Base-by-base conservation (phyloP, 2,797 vertebrate genomes). In the Cichlasoma orientale region DNA sequence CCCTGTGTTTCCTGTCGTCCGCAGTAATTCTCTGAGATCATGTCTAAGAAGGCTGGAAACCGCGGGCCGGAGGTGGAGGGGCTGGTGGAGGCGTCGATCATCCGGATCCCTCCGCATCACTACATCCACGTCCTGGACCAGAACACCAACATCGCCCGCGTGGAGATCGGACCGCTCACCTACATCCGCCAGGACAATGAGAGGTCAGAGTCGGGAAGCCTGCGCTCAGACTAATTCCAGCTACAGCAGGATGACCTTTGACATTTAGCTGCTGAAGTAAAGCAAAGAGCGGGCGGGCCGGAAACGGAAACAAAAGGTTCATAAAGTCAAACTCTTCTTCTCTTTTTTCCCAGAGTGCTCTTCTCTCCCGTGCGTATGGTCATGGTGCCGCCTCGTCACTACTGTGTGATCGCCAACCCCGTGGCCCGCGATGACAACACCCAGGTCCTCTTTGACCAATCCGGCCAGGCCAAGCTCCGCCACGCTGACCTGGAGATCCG, bases 121-220 rank as follows among this genome's bases (percentile, higher is more conserved):
- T 98, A 97, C 90, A 97, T 97, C 91, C 97, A 98, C 3, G 97
- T 98, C 1, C 89, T 97, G 92, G 97, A 97, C 93, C 97, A 97
- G 94, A 98, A 97, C 92, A 97, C 96, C 84, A 98, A 97, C 55
- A 97, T 98, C 79, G 96, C 96, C 77, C 95, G 93, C 0, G 96
- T 97, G 86, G 97, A 97, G 93, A 91, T 95, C 0, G 97, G 97
- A 9, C 97, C 97, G 1, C 96, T 96, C 75, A 98, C 97, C 57
- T 97, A 97, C 86, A 97, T 97, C 92, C 96, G 97, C 4, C 97
- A 98, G 91, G 97, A 98, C 94, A 97, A 98, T 58, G 97, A 98
- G 80, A 96, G 97, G 97, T 97, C 56, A 80, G 81, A 68, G 12
- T 44, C 41, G 2, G 41, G 61, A 41, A 0, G 3, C 23, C 41